Base-by-base conservation (phyloP, 2,888 invertebrate genomes). In the Apamea anceps region DNA sequence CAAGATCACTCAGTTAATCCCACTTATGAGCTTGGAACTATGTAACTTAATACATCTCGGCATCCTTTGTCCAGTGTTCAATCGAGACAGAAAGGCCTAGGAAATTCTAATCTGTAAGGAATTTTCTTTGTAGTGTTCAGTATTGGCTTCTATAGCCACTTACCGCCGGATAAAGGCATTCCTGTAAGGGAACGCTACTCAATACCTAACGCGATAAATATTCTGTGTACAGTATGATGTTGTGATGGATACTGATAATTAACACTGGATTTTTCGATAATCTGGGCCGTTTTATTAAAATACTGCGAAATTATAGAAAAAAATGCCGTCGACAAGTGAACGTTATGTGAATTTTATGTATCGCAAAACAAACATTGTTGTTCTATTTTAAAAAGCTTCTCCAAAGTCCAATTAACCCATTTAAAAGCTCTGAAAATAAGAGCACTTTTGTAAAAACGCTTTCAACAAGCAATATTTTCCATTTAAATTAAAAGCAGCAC, bases 81-180 rank as follows among this genome's bases (percentile, higher is more conserved):
- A 60, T 77, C 25, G 32, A 82, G 62, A 73, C 13, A 28, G 51
- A 48, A 74, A 75, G 63, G 86, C 81, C 77, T 86, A 86, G 75
- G 77, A 75, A 77, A 86, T 88, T 86, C 81, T 86, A 82, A 88
- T 84, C 78, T 74, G 65, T 32, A 2, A 57, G 81, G 88, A 77
- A 87, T 87, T 80, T 83, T 77, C 80, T 87, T 80, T 87, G 84
- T 77, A 77, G 67, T 60, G 74, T n/a, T 57, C 72, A 62, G 54
- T 79, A 86, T 87, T 57, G 75, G 79, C 32, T 66, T 25, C 12
- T 57, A 63, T 79, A 79, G 75, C 84, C 79, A 77, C 79, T 85
- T 68, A 76, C 25, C 45, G 42, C 37, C 32, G 18, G 60, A 72
- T 79, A 85, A 82, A 86, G 77, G 87, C 71, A 87, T 86, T 86